These are phyloP conservation scores for Helicoverpa armigera DNA, from an alignment of 1,140 invertebrate genomes.

Conservation along the genomic window DNA sequence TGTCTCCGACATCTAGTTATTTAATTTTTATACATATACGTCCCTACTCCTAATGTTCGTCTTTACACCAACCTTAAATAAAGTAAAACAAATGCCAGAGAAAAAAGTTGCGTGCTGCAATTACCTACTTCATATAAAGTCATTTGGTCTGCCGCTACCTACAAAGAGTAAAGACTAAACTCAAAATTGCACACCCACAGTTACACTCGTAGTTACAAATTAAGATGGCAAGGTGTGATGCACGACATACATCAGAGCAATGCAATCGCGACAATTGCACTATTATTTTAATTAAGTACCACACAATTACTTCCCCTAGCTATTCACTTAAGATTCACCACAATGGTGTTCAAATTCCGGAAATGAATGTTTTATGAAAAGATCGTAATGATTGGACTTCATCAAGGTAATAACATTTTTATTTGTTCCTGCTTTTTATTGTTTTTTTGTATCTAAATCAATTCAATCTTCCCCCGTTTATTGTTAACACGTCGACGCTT, in stretches of 20 bases:
- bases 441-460: background rate
- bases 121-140: conserved; percentile 25
- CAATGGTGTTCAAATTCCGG: conserved; percentile 52
- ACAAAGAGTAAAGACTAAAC: background rate
- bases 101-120: background rate
- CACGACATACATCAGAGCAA: conserved; percentile 54
- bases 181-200: conserved; percentile 32
- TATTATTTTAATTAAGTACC: conserved; percentile 66
- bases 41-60: background rate
- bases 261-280: conserved; percentile 61
- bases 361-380: conserved; percentile 40
- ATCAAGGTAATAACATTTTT: background rate
- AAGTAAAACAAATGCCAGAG: conserved; percentile 5
- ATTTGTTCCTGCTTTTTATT: background rate
- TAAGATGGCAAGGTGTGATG: conserved; percentile 54
- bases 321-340: conserved; percentile 51
- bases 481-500: too few species aligned
- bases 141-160: conserved; percentile 9
- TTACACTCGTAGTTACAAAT: conserved; percentile 36
- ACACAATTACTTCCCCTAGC: conserved; percentile 55
- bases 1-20: too few species aligned
- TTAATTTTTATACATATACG: background rate
- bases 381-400: conserved; percentile 20
- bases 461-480: background rate
- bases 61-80: background rate